These are phyloP conservation scores for Aurelia coerulea DNA, from an alignment of 30 jellyfish, hydroid and myxozoan genomes.

Conservation along the genomic window DNA sequence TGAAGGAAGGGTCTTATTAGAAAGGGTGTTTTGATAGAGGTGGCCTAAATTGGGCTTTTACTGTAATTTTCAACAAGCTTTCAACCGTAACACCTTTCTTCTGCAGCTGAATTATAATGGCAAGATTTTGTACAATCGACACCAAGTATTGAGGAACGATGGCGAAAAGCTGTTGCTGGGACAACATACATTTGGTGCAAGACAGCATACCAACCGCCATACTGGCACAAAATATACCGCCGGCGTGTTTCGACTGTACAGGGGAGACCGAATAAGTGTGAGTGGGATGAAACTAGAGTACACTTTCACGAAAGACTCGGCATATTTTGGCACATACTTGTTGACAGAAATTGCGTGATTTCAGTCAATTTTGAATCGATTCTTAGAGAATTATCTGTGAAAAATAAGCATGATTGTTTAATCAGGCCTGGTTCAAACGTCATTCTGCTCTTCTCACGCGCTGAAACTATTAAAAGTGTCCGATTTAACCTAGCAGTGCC, in stretches of 20 bases:
- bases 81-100: background rate
- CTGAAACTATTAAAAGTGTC: no score
- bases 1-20: no score
- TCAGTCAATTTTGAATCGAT: background rate
- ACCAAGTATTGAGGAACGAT: conserved; percentile 8
- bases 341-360: background rate
- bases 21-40: no score
- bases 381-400: no score
- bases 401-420: no score
- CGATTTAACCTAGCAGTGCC: no score
- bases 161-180: background rate
- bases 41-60: no score
- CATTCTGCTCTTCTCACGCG: no score
- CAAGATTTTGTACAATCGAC: conserved; percentile 2
- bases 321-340: conserved; percentile 19
- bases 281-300: background rate
- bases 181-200: background rate
- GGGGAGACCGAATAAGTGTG: conserved; percentile 10
- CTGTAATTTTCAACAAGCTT: no score
- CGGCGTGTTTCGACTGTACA: conserved; percentile 7
- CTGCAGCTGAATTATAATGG: background rate
- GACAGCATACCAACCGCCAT: background rate
- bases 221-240: conserved; percentile 24
- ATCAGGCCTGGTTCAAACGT: no score
- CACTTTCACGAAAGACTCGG: conserved; percentile 6